Percentiles rank a stretch among this genome's conserved stretches.
Conservation (phyloP, 2,888 invertebrate genomes). For the Onthophagus sagittarius region DNA sequence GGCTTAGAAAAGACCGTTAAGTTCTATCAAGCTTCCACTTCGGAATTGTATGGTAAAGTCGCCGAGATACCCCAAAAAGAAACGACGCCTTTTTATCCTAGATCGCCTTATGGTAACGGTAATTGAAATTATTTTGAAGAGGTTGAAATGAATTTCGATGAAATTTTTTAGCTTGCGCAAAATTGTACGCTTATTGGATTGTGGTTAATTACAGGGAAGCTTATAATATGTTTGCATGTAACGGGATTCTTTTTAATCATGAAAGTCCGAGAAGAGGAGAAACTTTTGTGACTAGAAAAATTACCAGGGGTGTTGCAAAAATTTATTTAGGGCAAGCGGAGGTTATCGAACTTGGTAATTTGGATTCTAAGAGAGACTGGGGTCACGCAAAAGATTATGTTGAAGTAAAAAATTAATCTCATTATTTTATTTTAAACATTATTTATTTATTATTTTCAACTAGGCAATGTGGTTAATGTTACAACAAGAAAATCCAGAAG, state of each 20-base stretch:
- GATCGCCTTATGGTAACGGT: slow-evolving; percentile 87
- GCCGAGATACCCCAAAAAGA: slow-evolving; percentile 90
- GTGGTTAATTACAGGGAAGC: slow-evolving; percentile 94
- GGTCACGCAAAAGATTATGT: slow-evolving; percentile 96
- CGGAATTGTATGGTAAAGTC: slow-evolving; percentile 92
- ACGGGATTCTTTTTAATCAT: slow-evolving; percentile 95
- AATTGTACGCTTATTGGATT: slow-evolving; percentile 95
- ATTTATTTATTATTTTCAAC: slow-evolving; percentile 6
- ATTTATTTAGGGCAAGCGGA: slow-evolving; percentile 85
- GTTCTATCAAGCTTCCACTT: slow-evolving; percentile 96
- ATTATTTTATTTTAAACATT: neutral
- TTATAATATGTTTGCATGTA: slow-evolving; percentile 92
- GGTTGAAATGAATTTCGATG: neutral
- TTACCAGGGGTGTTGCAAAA: slow-evolving; percentile 96
- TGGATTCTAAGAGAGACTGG: slow-evolving; percentile 97
- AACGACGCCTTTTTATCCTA: slow-evolving; percentile 92
- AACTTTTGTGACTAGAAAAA: slow-evolving; percentile 97
- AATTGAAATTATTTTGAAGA: slow-evolving; percentile 13
- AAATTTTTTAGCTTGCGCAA: slow-evolving; percentile 76
- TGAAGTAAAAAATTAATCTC: slow-evolving; percentile 56
- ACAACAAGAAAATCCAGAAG: slow-evolving; percentile 86
- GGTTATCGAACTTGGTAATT: slow-evolving; percentile 84
- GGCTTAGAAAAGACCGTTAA: slow-evolving; percentile 74
- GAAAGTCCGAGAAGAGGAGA: slow-evolving; percentile 94
- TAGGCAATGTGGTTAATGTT: slow-evolving; percentile 99